Evolutionary conservation across 2,113 vertebrate genomes (phyloP).

Genomic region (Chascanopsetta lugubris): DNA sequence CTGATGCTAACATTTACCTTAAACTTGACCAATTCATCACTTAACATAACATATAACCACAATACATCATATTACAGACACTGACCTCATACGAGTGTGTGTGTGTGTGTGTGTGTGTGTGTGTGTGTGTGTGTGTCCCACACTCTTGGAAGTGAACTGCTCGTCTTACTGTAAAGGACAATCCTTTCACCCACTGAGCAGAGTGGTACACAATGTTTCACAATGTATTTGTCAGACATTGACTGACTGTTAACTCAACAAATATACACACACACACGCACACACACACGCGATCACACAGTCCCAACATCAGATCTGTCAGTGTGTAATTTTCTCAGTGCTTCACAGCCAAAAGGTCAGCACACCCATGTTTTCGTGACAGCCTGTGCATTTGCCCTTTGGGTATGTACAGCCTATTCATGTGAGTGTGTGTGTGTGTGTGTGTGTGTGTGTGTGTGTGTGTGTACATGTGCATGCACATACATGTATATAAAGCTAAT

Average conservation of each 20-base stretch:
- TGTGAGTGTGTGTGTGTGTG: slow-evolving; percentile 10
- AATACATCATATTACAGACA: too few relatives aligned
- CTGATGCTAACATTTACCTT: too few relatives aligned
- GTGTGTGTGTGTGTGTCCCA: neutral
- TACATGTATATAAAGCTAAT: slow-evolving; percentile 41
- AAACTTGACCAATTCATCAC: too few relatives aligned
- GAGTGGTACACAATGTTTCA: slow-evolving; percentile 12
- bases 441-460: slow-evolving; percentile 11
- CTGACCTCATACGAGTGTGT: neutral
- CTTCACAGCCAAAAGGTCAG: slow-evolving; percentile 53
- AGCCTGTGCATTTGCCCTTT: slow-evolving; percentile 19
- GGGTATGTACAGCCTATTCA: too few relatives aligned
- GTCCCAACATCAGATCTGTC: neutral
- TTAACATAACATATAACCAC: too few relatives aligned
- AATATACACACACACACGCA: neutral
- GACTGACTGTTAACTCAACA: slow-evolving; percentile 4
- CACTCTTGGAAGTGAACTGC: neutral
- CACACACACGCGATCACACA: too few relatives aligned
- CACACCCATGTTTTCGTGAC: slow-evolving; percentile 14
- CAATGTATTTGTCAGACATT: slow-evolving; percentile 22
- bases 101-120: neutral
- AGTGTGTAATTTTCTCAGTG: slow-evolving; percentile 25
- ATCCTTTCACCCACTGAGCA: slow-evolving; percentile 16
- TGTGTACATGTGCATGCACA: slow-evolving; percentile 8
- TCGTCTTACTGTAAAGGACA: slow-evolving; percentile 13